Evolutionary conservation across 2,797 vertebrate species (phyloP).

Genomic region (Pipistrellus pipistrellus): DNA sequence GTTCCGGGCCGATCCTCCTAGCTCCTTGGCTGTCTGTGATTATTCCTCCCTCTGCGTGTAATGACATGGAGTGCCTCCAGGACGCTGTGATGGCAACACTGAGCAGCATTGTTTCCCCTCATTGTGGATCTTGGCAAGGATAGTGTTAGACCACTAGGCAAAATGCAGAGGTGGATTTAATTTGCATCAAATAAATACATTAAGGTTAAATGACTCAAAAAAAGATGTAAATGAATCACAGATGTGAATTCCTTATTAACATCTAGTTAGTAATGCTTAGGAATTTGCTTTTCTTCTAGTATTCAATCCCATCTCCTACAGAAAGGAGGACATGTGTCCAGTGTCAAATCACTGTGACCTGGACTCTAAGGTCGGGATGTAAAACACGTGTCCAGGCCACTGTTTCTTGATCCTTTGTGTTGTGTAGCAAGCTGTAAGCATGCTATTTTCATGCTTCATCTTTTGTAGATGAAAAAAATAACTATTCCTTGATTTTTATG

Average conservation of each 20-base stretch:
- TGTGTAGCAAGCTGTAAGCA: not conserved
- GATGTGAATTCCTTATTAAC: conserved; percentile 25
- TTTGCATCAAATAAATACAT: conserved; percentile 77
- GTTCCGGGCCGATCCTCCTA: conserved; percentile 58
- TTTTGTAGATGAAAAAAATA: not conserved
- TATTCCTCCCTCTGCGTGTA: conserved; percentile 57
- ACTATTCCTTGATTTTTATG: not conserved
- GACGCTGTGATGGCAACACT: not conserved
- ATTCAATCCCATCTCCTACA: not conserved
- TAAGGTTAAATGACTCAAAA: conserved; percentile 67
- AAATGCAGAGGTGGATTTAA: conserved; percentile 71
- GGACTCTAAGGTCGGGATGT: conserved; percentile 35
- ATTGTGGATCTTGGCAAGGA: conserved; percentile 32
- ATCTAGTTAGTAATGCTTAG: conserved; percentile 40
- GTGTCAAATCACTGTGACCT: conserved; percentile 37
- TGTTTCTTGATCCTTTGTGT: not conserved
- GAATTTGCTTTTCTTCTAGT: conserved; percentile 37
- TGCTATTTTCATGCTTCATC: not conserved
- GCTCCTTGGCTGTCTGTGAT: conserved; percentile 32
- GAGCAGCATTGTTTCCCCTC: not conserved
- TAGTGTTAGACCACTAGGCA: conserved; percentile 36
- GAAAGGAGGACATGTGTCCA: not conserved
- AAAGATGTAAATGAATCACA: conserved; percentile 55
- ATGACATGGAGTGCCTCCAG: conserved; percentile 45
- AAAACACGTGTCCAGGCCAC: conserved; percentile 6